Base-by-base conservation (phyloP, 2,113 vertebrate species). In the Phoxinus phoxinus region DNA sequence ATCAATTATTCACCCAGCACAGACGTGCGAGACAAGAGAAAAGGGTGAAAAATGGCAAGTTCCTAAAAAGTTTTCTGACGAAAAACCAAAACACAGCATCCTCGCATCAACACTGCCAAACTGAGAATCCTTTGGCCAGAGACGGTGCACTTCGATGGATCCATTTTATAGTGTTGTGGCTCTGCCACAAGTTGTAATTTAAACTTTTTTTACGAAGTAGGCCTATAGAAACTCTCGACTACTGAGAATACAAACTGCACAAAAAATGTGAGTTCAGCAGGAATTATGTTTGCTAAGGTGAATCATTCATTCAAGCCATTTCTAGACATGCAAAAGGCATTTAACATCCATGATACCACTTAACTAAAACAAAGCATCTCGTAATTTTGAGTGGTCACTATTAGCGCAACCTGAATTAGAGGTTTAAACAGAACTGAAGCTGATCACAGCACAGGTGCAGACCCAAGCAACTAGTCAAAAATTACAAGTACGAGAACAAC, bases 1-100 rank as follows among this genome's bases (percentile, higher is more conserved):
- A 91, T 95, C 92, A 94, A 95, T 94, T 93, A 95, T 94, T 94
- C 90, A 94, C 89, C 88, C 84, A 63, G 17, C 81, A 82, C 53
- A 65, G 79, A 32, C 2, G 63, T 63, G 61, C 84, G 81, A 88
- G 85, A 88, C 90, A 91, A 87, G 89, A 84, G 87, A 88, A 48
- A 83, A 25, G 32, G 23, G 63, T 58, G 67, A 48, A 83, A 83
- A 72, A 72, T 27, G 11, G 41, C 81, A 72, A 83, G 65, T 25
- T 72, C 81, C 46, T 32, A 30, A 72, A 83, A 83, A 82, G 46
- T 80, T 61, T 4, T 44, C 58, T 65, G 12, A 59, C 13, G 2
- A 46, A 59, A 78, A 79, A 37, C 27, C 27, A 77, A 78, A 78
- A 53, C 27, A 4, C 51, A 0, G 23, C 44, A 37, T 46, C 25